Evolutionary conservation across 2,888 invertebrate genomes (phyloP).

Genomic region (Scaptomyza tumidula): DNA sequence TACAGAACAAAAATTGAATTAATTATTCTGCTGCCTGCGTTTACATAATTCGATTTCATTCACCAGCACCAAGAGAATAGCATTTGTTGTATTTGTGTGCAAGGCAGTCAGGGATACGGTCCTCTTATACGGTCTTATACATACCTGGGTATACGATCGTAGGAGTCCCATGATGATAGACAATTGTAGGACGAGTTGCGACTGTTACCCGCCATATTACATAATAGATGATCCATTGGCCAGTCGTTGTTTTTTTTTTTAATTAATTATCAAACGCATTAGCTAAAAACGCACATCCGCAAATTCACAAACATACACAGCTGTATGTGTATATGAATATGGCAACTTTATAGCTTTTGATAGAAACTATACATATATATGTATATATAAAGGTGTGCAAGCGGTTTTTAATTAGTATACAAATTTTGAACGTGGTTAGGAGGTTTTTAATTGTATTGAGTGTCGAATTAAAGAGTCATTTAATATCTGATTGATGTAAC

Average conservation of each 20-base stretch:
- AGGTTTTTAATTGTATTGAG: conserved; percentile 50
- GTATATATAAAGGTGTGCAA: neutral
- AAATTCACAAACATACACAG: neutral
- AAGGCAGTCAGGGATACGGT: neutral
- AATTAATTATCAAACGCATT: conserved; percentile 50
- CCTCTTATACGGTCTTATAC: neutral
- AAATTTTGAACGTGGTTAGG: conserved; percentile 9
- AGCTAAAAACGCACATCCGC: conserved; percentile 12
- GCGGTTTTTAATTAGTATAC: neutral
- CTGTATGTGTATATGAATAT: conserved; percentile 3
- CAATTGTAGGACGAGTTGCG: conserved; percentile 95
- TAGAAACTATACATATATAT: neutral
- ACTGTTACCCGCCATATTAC: conserved; percentile 87
- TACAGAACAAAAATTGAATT: conserved; percentile 54
- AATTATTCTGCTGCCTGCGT: conserved; percentile 44
- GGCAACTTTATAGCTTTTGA: too few relatives aligned
- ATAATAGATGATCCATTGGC: conserved; percentile 85
- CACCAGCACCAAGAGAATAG: conserved; percentile 3
- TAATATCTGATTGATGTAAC: conserved; percentile 32
- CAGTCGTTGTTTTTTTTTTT: conserved; percentile 40
- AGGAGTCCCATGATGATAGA: conserved; percentile 95
- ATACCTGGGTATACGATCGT: conserved; percentile 95
- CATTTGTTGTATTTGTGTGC: neutral
- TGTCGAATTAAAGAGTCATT: conserved; percentile 25
- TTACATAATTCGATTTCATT: conserved; percentile 50